These are phyloP conservation scores for Platorchestia sp. DNA, from an alignment of 1,140 invertebrate genomes.

Conservation along the genomic window DNA sequence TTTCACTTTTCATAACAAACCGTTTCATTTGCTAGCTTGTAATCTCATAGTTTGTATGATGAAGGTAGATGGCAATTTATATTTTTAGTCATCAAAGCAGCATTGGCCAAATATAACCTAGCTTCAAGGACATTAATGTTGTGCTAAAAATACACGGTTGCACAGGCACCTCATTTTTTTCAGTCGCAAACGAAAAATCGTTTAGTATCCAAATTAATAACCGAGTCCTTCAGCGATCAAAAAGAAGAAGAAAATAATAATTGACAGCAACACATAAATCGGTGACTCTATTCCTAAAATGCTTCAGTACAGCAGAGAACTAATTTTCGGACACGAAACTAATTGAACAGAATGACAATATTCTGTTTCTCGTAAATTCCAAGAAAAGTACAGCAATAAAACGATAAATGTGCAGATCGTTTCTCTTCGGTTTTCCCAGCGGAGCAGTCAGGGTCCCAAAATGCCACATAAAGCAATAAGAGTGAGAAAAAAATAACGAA, in stretches of 20 bases:
- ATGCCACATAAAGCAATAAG: too few species aligned
- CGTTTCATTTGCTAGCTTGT: too few species aligned
- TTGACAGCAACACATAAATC: neutral
- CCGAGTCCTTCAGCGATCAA: neutral
- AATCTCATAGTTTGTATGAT: too few species aligned
- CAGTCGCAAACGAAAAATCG: neutral
- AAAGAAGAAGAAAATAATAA: neutral
- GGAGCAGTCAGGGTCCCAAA: neutral
- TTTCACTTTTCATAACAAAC: too few species aligned
- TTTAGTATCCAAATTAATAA: neutral
- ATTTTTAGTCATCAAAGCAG: too few species aligned
- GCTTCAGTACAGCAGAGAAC: neutral
- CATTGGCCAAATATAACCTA: too few species aligned
- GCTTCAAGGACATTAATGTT: too few species aligned
- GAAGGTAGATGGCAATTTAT: too few species aligned
- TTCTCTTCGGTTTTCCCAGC: neutral
- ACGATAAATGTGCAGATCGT: neutral
- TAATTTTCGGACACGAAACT: neutral
- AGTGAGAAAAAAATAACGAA: neutral
- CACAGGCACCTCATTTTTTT: neutral
- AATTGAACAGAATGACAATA: neutral
- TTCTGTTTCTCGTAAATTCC: neutral
- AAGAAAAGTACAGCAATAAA: neutral
- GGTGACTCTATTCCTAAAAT: neutral
- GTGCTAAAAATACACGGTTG: too few species aligned